phyloP scores from a whole-genome alignment of 1,140 invertebrate species.

The Whitmania pigra region DNA sequence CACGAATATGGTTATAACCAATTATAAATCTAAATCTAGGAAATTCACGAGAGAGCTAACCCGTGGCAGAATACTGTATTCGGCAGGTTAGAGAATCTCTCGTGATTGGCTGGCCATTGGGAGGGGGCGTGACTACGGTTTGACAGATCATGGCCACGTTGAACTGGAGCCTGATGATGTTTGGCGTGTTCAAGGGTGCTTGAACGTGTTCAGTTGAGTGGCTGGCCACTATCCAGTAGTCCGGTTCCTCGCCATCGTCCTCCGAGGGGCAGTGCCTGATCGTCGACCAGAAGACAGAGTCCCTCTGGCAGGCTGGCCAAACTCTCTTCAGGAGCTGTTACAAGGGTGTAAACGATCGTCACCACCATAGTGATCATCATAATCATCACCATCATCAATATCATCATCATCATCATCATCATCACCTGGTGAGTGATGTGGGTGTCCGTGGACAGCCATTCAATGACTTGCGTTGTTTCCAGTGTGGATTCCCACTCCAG shows the following conservation, averaged over 20 bases:
- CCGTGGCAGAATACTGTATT: conserved; percentile 96
- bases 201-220: conserved; percentile 72
- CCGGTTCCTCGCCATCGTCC: conserved; percentile 34
- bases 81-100: conserved; percentile 86
- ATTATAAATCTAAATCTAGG: background rate
- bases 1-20: background rate
- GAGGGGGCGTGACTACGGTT: conserved; percentile 63
- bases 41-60: conserved; percentile 51
- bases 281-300: conserved; percentile 98
- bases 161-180: conserved; percentile 81
- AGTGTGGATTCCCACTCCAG: conserved; percentile 95
- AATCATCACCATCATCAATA: too few species aligned
- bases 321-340: conserved; percentile 87
- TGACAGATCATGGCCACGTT: conserved; percentile 93
- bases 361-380: too few species aligned
- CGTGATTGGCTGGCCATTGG: conserved; percentile 47
- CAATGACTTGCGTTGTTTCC: conserved; percentile 75
- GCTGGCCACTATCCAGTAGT: conserved; percentile 80
- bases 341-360: too few species aligned
- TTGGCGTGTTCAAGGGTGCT: conserved; percentile 56
- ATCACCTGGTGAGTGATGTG: conserved; percentile 37
- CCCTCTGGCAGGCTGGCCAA: conserved; percentile 94
- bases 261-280: conserved; percentile 53
- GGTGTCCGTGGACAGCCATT: conserved; percentile 66
- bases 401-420: too few species aligned